A percentile compares a stretch with the other conserved stretches of the same genome.
Evolutionary conservation across 2,888 invertebrate genomes (phyloP).

Genomic region (Acleris laterana): DNA sequence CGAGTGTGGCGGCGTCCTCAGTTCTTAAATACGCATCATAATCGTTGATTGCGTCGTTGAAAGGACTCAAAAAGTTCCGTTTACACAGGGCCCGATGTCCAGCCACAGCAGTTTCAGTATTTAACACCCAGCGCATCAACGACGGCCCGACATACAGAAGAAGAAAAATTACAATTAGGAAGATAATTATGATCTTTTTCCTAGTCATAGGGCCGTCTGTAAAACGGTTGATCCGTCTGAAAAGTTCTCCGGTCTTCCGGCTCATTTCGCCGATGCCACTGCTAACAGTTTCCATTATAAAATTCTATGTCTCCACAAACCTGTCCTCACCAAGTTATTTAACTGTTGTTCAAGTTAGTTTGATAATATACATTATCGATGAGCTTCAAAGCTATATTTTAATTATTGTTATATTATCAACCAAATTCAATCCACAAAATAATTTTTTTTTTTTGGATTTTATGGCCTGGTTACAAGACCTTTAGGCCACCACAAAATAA

Average conservation of each 20-base stretch:
- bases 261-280: constrained; percentile 69
- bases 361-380: constrained; percentile 29
- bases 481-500: too few relatives aligned
- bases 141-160: constrained; percentile 87
- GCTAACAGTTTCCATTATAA: constrained; percentile 72
- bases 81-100: constrained; percentile 87
- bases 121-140: constrained; percentile 86
- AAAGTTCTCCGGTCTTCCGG: constrained; percentile 73
- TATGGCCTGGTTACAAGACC: too few relatives aligned
- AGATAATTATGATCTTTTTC: constrained; percentile 76
- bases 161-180: constrained; percentile 83
- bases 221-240: constrained; percentile 74
- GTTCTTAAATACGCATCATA: constrained; percentile 87
- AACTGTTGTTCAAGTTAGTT: constrained; percentile 20
- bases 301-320: constrained; percentile 6
- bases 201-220: constrained; percentile 78
- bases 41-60: constrained; percentile 84
- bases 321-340: not conserved
- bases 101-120: constrained; percentile 68
- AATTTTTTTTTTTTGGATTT: too few relatives aligned
- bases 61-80: constrained; percentile 86
- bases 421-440: not conserved
- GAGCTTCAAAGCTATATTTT: constrained; percentile 6
- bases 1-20: constrained; percentile 80
- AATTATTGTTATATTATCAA: constrained; percentile 35